Evolutionary conservation across 1,140 invertebrate genomes (phyloP).

Genomic region (Onthophagus taurus): DNA sequence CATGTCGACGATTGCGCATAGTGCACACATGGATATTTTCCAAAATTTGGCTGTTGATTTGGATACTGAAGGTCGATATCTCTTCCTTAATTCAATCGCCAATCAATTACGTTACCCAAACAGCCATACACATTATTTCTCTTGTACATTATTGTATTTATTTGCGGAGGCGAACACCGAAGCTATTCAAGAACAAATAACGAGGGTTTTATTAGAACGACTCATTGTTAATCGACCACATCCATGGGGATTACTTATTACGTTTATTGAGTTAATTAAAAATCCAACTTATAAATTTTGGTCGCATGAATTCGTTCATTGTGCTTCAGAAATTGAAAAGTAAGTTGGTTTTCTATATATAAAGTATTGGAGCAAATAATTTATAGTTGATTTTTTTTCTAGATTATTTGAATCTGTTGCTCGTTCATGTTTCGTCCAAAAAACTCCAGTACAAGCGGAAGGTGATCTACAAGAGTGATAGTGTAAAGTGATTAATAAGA

Average conservation of each 20-base stretch:
- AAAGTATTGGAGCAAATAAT: too few relatives aligned
- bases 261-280: constrained; percentile 98
- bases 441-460: constrained; percentile 49
- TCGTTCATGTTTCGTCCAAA: constrained; percentile 84
- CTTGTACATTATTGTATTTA: constrained; percentile 89
- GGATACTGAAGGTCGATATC: constrained; percentile 82
- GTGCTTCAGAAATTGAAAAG: constrained; percentile 98
- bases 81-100: constrained; percentile 96
- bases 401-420: constrained; percentile 90
- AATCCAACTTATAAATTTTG: constrained; percentile 99
- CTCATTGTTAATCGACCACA: constrained; percentile 97
- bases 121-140: constrained; percentile 99
- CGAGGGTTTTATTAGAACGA: constrained; percentile 89
- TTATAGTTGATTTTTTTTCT: constrained; percentile 32
- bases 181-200: constrained; percentile 84
- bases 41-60: constrained; percentile 96
- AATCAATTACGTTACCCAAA: constrained; percentile 98
- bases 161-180: constrained; percentile 98
- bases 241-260: constrained; percentile 97
- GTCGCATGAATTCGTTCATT: constrained; percentile 98
- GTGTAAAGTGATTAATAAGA: constrained; percentile 14
- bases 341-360: too few relatives aligned
- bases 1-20: constrained; percentile 93
- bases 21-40: constrained; percentile 99
- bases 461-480: constrained; percentile 51